Conservation (phyloP, 2,797 vertebrate species). For the Chanos chanos region DNA sequence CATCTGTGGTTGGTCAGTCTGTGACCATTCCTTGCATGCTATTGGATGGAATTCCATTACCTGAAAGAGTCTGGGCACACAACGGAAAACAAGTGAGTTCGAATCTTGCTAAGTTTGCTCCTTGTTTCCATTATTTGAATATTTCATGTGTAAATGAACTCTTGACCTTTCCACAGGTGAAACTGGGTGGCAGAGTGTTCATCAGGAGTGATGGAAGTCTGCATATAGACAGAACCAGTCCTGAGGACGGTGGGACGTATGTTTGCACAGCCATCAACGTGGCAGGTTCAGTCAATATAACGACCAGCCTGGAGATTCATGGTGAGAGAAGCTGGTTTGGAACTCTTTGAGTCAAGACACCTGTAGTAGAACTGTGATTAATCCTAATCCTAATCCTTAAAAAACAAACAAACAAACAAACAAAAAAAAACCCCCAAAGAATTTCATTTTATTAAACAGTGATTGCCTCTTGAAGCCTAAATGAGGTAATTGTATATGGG, state of each 20-base stretch:
- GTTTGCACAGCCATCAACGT: conserved; percentile 80
- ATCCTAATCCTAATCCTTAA: too few relatives aligned
- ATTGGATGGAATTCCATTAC: conserved; percentile 80
- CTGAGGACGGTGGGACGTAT: conserved; percentile 76
- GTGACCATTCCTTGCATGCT: conserved; percentile 82
- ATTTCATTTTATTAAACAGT: too few relatives aligned
- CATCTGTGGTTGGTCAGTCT: conserved; percentile 70
- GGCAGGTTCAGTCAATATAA: conserved; percentile 74
- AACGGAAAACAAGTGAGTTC: conserved; percentile 76
- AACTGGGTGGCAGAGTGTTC: conserved; percentile 57
- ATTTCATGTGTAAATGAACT: not conserved
- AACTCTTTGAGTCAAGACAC: too few relatives aligned
- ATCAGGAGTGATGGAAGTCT: conserved; percentile 82
- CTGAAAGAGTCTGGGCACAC: conserved; percentile 80
- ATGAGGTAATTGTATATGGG: too few relatives aligned
- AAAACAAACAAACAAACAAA: too few relatives aligned
- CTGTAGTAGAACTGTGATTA: too few relatives aligned
- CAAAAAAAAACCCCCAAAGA: too few relatives aligned
- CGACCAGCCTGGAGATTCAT: conserved; percentile 74
- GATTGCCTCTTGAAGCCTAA: too few relatives aligned
- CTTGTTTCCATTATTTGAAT: not conserved
- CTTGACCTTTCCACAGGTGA: conserved; percentile 60
- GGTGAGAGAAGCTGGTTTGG: too few relatives aligned
- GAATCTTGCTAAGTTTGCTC: not conserved
- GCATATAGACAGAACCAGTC: conserved; percentile 64